Conservation (phyloP, 2,797 vertebrate species). For the Kryptolebias ocellatus region DNA sequence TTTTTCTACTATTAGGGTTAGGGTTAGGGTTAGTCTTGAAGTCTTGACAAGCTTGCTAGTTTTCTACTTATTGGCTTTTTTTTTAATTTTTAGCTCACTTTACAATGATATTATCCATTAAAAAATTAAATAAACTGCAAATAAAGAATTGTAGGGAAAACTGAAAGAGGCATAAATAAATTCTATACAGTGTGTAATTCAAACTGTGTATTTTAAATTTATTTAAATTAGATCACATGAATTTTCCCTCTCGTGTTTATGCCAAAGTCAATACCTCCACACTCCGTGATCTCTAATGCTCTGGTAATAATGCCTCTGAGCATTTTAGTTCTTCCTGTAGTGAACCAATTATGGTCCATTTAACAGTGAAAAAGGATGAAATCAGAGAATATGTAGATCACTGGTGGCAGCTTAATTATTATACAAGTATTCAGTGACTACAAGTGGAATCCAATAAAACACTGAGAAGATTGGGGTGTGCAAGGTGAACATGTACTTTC, state of each 20-base stretch:
- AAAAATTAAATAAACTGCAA: no score
- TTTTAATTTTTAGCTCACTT: no score
- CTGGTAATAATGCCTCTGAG: conserved; percentile 64
- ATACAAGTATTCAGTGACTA: conserved; percentile 31
- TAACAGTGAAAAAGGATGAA: conserved; percentile 50
- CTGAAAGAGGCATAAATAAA: no score
- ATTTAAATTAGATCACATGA: no score
- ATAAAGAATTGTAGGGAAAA: no score
- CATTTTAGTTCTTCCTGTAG: conserved; percentile 54
- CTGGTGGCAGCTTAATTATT: conserved; percentile 57
- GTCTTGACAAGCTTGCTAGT: no score
- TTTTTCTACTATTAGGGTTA: no score
- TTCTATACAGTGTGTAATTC: no score
- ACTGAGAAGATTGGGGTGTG: conserved; percentile 18
- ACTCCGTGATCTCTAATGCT: conserved; percentile 65
- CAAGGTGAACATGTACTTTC: conserved; percentile 27
- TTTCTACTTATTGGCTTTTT: no score
- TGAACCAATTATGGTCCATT: conserved; percentile 73
- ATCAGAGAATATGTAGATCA: conserved; percentile 45
- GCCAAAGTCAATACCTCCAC: conserved; percentile 62
- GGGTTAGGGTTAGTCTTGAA: no score
- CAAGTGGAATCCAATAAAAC: conserved; percentile 34
- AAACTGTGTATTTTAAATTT: no score
- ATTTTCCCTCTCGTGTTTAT: conserved; percentile 52
- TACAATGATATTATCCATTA: no score